Evolutionary conservation across 1,140 invertebrate species (phyloP).

Genomic region (Hycleus cichorii): DNA sequence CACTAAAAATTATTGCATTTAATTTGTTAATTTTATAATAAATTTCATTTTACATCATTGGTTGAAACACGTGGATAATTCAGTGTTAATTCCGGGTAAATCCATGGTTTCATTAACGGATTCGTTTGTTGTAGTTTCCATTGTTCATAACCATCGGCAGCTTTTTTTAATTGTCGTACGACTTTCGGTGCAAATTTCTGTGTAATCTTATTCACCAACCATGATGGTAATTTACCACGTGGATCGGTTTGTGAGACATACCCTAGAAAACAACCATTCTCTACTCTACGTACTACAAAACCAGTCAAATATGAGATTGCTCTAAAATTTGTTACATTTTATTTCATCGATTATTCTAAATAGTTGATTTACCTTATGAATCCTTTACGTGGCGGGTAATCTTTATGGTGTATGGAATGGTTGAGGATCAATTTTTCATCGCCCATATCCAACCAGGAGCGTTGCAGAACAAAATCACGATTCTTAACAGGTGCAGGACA

Average conservation of each 20-base stretch:
- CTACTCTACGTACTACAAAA: slow-evolving; percentile 45
- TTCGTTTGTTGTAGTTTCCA: slow-evolving; percentile 71
- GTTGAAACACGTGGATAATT: slow-evolving; percentile 53
- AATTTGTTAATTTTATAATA: too few relatives aligned
- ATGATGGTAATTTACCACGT: slow-evolving; percentile 76
- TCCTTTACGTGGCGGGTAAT: slow-evolving; percentile 72
- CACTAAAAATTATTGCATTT: slow-evolving; percentile 1
- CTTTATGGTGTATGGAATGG: slow-evolving; percentile 82
- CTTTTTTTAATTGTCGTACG: slow-evolving; percentile 73
- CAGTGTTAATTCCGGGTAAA: slow-evolving; percentile 74
- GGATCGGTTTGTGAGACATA: slow-evolving; percentile 86
- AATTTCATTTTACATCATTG: slow-evolving; percentile 51
- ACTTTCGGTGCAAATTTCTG: slow-evolving; percentile 80
- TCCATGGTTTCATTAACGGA: slow-evolving; percentile 76
- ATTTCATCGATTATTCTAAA: too few relatives aligned
- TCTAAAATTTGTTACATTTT: slow-evolving; percentile 31
- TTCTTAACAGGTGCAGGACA: slow-evolving; percentile 82
- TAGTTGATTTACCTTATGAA: slow-evolving; percentile 55
- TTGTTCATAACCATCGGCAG: slow-evolving; percentile 51
- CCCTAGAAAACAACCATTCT: slow-evolving; percentile 64
- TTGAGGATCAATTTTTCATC: slow-evolving; percentile 79
- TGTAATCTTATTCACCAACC: slow-evolving; percentile 84
- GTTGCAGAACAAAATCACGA: slow-evolving; percentile 82
- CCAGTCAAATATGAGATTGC: slow-evolving; percentile 64
- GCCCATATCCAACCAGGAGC: slow-evolving; percentile 85